Base-by-base conservation (phyloP, 2,797 vertebrate genomes). In the Coreius guichenoti region DNA sequence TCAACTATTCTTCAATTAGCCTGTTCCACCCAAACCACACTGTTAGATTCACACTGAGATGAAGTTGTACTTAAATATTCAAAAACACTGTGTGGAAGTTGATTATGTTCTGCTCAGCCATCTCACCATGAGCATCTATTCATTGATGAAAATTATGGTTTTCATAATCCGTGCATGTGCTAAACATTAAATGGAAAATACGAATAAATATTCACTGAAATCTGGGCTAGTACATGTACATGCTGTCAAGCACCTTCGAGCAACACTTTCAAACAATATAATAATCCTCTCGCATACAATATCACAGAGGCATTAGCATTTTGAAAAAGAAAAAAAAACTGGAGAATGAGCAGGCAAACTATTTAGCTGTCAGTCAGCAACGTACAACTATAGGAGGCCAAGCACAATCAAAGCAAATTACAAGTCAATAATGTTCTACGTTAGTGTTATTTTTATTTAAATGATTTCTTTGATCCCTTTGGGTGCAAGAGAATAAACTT, bases 1-100 rank as follows among this genome's bases (percentile, higher is more conserved):
- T 87, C 77, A 84, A 43, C 39, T 81, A 6, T 74, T 84, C 65
- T 61, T 84, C 58, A 33, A 51, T 86, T 82, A 86, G 47, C 33
- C 6, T 49, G 21, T 84, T 79, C 14, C 36, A 43, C 16, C 31
- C 26, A 74, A 72, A 23, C 26, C 13, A 58, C 12, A 63, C 54
- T 63, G 23, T 51, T 29, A 36, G 1, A 72, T 17, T 36, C 36
- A 82, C 63, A 36, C 36, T 21, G n/a, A 39, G 49, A 58, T 43
- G 12, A 36, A 65, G 68, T 80, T 33, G 3, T 23, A 23, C 47
- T 49, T 81, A 75, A 51, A 81, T 31, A 23, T 80, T 49, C 12
- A 54, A 33, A 81, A 80, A 33, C 11, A 67, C 13, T 49, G 61
- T 33, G 12, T 68, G 63, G 39, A 21, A 36, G 29, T 54, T 31